Base-by-base conservation (phyloP, 2,888 invertebrate genomes). In the Lamellibrachia satsuma region DNA sequence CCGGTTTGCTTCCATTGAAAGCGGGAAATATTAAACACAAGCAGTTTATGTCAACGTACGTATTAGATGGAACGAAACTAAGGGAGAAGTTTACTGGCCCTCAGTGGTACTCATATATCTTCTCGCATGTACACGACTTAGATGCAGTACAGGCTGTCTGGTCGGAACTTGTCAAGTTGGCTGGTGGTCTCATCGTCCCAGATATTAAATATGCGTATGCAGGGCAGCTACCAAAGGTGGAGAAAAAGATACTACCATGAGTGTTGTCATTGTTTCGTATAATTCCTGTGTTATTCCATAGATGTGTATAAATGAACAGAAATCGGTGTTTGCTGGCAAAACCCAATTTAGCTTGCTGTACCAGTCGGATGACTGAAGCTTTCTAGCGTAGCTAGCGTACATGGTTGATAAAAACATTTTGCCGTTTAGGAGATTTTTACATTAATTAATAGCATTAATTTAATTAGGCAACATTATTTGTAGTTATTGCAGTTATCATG, bases 1-100 rank as follows among this genome's bases (percentile, higher is more conserved):
- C 98, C 0, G 99, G 99, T 2, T 97, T 98, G 92, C 96, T 98
- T 52, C 95, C 57, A 6, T 52, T 91, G 91, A 91, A 91, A n/a
- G 93, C 92, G n/a, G 94, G 93, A n/a, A 94, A 92, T 90, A 92
- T 96, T 27, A 94, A 94, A 91, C 96, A 96, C 92, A 94, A 94
- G 91, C 95, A 95, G 92, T 95, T 95, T 90, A 96, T 96, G 94
- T 94, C 95, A 11, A 95, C 95, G 52, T 96, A 96, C 93, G 94
- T 95, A n/a, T 94, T 96, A 9, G 95, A 96, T 93, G 95, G 95
- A 4, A 94, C 94, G 52, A 93, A 95, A 90, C 95, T 95, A 0
- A 94, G 95, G 93, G 95, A 95, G 75, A 95, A 95, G 93, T 95
- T 96, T 92, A 94, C 95, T 55, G 95, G 95, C 39, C 95, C 96